A percentile compares a stretch with the other conserved stretches of the same genome.
Conservation (phyloP, 2,888 invertebrate species). For the Chesias legatella region DNA sequence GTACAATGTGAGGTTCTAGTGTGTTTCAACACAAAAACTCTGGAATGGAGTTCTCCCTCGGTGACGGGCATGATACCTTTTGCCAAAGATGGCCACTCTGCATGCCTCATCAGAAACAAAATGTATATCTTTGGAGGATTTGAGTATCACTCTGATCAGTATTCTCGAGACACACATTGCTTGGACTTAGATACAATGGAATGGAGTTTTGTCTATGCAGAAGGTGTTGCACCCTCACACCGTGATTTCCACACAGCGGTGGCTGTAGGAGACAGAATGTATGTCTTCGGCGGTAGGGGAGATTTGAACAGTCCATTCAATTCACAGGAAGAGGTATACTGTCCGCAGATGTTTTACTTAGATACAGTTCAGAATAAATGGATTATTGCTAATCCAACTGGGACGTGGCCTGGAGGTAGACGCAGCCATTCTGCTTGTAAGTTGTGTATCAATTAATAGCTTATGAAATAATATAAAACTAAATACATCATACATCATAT, state of each 20-base stretch:
- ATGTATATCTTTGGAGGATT: conserved; percentile 97
- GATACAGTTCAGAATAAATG: conserved; percentile 87
- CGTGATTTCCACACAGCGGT: conserved; percentile 95
- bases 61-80: conserved; percentile 87
- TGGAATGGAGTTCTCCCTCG: conserved; percentile 84
- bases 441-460: too few relatives aligned
- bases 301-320: conserved; percentile 81
- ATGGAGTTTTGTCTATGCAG: conserved; percentile 84
- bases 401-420: conserved; percentile 87
- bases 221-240: conserved; percentile 84
- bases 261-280: conserved; percentile 88
- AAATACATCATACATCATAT: too few relatives aligned
- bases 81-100: conserved; percentile 95
- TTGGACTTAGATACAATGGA: conserved; percentile 86
- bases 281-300: conserved; percentile 93
- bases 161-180: conserved; percentile 88
- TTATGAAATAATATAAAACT: too few relatives aligned
- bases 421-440: conserved; percentile 96
- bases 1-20: conserved; percentile 89
- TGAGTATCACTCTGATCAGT: conserved; percentile 90
- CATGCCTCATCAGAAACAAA: conserved; percentile 87
- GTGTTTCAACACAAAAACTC: conserved; percentile 87
- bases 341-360: conserved; percentile 87
- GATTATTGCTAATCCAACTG: conserved; percentile 81
- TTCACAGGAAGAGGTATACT: conserved; percentile 86